Conservation (phyloP, 2,888 invertebrate species). For the Protonemura montana region DNA sequence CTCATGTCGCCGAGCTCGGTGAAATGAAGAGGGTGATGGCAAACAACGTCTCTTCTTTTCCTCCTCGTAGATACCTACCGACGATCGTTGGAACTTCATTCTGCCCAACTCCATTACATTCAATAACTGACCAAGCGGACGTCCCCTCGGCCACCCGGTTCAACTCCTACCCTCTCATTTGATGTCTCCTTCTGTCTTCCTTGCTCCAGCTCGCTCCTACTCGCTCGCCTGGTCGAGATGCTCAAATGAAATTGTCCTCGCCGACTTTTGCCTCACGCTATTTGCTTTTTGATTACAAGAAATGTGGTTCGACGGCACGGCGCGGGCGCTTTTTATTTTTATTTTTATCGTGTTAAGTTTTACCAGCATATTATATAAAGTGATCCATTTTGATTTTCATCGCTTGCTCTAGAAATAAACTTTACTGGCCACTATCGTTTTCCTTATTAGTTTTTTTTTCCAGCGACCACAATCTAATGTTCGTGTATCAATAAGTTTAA, state of each 20-base stretch:
- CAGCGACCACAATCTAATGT: neutral
- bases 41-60: conserved; percentile 19
- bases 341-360: neutral
- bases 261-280: neutral
- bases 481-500: neutral
- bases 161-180: conserved; percentile 20
- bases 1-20: neutral
- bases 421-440: neutral
- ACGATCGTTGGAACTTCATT: conserved; percentile 25
- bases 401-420: neutral
- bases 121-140: conserved; percentile 37
- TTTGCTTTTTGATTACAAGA: conserved; percentile 24
- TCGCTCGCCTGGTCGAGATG: neutral
- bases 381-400: conserved; percentile 24
- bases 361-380: conserved; percentile 7
- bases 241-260: conserved; percentile 29
- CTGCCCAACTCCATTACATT: conserved; percentile 37
- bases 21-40: neutral
- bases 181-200: no score
- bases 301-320: neutral
- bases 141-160: neutral
- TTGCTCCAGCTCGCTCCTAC: neutral
- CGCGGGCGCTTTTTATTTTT: conserved; percentile 21
- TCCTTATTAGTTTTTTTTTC: neutral
- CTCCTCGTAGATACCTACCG: neutral